Evolutionary conservation across 2,113 vertebrate species (phyloP), one percentile per base, ranked within the genome.

Genomic region (Electrona antarctica): DNA sequence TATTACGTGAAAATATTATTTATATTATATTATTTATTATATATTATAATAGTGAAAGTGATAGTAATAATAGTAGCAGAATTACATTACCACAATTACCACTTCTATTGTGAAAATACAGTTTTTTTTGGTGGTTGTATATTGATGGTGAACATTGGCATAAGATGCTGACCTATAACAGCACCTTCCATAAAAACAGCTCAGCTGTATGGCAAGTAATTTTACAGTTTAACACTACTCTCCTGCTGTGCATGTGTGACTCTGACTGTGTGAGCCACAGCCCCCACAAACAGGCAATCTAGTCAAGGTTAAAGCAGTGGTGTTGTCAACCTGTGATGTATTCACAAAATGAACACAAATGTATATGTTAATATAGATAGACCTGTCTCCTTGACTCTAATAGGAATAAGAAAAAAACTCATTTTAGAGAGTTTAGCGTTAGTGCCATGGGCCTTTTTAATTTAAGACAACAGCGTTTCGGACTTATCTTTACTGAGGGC

Each of bases 371-470:
- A 86, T 86, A 13, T 29, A 67, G 78, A 81, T 4, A 29, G 77
- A 81, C n/a, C 69, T 78, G 87, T 81, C 83, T 88, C 78, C 85
- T 88, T 80, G 83, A 89, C 88, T 85, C 84, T 80, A 88, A 89
- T 76, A 69, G 76, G 79, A 89, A 84, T 70, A 66, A 72, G 86
- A 64, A 83, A 52, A 61, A 89, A 90, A 86, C 48, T 87, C 60
- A 79, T 88, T 90, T 85, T 84, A 64, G 60, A 80, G 82, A 85
- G 86, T 90, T 90, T 84, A 85, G 84, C 70, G 82, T 55, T 59
- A 77, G 58, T 15, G 89, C 92, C 87, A 69, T 52, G n/a, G 85
- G 91, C 88, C 70, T 80, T 93, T 93, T 93, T 91, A 92, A 93
- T 93, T 92, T 92, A 85, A 85, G 84, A 91, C 83, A 82, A 80